Conservation (phyloP, 2,113 vertebrate species). For the Opisthocomus hoazin region DNA sequence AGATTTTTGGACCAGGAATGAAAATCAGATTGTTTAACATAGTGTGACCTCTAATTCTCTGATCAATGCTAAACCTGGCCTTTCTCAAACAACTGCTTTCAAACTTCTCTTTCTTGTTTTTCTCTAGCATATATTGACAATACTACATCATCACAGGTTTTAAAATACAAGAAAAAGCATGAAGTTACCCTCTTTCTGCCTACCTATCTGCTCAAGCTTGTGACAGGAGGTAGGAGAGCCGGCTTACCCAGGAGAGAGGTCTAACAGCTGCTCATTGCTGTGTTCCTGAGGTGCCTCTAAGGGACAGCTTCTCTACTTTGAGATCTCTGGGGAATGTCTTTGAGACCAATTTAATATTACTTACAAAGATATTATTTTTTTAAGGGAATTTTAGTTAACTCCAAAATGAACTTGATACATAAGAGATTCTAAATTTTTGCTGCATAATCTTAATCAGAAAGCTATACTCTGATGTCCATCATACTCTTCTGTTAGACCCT, state of each 20-base stretch:
- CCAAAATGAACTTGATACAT: background rate
- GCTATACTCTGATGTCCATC: background rate
- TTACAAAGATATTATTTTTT: background rate
- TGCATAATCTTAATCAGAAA: background rate
- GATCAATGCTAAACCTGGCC: background rate
- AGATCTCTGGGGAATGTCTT: background rate
- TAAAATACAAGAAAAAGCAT: background rate
- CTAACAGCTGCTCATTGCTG: background rate
- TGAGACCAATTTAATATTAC: background rate
- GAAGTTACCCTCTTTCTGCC: background rate
- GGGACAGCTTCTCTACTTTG: background rate
- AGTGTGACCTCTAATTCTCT: background rate
- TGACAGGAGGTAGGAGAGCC: background rate
- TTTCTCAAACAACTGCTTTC: background rate
- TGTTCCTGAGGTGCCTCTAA: background rate
- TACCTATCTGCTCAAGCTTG: background rate
- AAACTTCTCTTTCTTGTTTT: background rate
- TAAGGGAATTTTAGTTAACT: background rate
- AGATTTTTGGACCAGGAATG: background rate
- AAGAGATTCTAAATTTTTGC: background rate
- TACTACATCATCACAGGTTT: background rate
- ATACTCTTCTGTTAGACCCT: background rate
- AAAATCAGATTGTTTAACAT: background rate
- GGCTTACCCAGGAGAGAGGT: background rate
- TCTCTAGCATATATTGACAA: accelerated